Base-by-base conservation (phyloP, 35 echinoderm and acorn worm genomes). In the Ophiothrix spiculata region DNA sequence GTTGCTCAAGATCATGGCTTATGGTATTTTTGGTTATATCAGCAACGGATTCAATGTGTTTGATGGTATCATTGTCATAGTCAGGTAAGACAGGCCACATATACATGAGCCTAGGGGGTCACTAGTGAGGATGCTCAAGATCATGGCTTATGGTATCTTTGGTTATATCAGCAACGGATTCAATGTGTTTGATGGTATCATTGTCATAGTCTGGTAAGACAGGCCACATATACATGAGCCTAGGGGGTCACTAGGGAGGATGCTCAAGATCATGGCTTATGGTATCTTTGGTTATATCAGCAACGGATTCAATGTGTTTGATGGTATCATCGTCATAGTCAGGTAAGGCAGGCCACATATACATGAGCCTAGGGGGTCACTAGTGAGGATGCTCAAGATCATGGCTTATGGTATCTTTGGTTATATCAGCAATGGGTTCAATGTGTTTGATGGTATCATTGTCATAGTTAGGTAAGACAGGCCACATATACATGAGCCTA, bases 251-350 rank as follows among this genome's bases (percentile, higher is more conserved):
- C 40, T 99, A 42, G 96, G 94, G 77, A 99, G 94, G 96, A 33
- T 92, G 14, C 89, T 99, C 33, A 99, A 99, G 56, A 64, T 99
- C n/a, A 63, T 93, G 35, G 96, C 96, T 19, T 99, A 99, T 87
- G 96, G 96, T 33, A 34, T 90, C 3, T 74, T 99, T 36, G 89
- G 89, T 15, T 99, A 99, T 75, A 90, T 99, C 38, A 91, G 90
- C 39, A 99, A 99, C 41, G 96, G 96, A 3, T 99, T 99, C 85
- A 99, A 99, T 45, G 96, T 99, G 29, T 99, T 99, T 92, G 96
- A 99, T 89, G 96, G 91, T 1, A 91, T 94, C 77, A 99, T 99
- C 19, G 96, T 99, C 32, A 94, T 99, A 64, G 87, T 99, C 42
- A 99, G 96, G 96, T 99, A 86, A 92, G 82, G n/a, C n/a, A n/a